phyloP scores from a whole-genome alignment of 2,888 invertebrate genomes.

The Eupithecia insigniata region DNA sequence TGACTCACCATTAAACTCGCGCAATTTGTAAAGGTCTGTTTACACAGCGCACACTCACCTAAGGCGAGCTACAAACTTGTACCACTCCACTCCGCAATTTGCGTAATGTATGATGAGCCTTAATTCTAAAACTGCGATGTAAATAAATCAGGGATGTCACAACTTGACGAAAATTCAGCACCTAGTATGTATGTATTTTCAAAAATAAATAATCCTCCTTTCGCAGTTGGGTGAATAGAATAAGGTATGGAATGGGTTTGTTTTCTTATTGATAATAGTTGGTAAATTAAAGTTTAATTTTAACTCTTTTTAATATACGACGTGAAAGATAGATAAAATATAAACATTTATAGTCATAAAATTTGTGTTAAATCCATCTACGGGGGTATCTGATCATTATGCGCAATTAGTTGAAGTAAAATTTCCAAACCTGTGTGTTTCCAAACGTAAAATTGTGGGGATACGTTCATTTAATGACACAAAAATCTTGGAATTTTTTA shows the following conservation, averaged over 20 bases:
- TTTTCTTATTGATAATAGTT: neutral
- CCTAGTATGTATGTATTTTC: neutral
- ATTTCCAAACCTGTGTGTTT: no score
- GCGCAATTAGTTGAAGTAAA: neutral
- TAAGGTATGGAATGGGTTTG: neutral
- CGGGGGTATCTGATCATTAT: no score
- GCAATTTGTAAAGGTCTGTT: slow-evolving; percentile 30
- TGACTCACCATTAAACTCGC: neutral
- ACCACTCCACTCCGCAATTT: slow-evolving; percentile 42
- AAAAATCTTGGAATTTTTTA: no score
- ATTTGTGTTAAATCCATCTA: no score
- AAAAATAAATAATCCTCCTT: neutral
- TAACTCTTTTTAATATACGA: no score
- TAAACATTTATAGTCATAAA: no score
- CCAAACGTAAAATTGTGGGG: no score
- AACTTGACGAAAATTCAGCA: neutral
- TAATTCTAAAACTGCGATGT: slow-evolving; percentile 41
- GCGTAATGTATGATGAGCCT: slow-evolving; percentile 46
- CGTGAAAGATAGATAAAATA: neutral
- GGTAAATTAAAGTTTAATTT: no score
- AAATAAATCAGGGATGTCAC: slow-evolving; percentile 32
- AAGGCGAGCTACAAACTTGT: slow-evolving; percentile 28
- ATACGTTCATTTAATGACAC: no score
- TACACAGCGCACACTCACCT: slow-evolving; percentile 30
- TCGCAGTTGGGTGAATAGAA: neutral